A percentile compares a stretch with the other conserved stretches of the same genome.
phyloP scores from a whole-genome alignment of 1,140 invertebrate genomes.

The Trichogramma pretiosum region DNA sequence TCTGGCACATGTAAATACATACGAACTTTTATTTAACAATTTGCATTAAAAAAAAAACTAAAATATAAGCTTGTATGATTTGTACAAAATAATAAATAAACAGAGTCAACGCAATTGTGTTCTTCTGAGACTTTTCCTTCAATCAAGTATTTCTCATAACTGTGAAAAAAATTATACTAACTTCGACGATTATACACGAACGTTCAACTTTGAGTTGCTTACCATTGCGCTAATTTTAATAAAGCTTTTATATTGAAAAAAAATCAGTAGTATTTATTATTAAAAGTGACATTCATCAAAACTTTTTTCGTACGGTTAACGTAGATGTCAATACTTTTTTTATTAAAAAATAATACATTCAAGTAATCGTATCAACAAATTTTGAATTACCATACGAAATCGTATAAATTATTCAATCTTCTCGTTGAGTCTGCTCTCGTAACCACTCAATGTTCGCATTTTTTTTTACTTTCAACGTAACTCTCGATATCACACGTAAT shows the following conservation, averaged over 20 bases:
- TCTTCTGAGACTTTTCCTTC: no score
- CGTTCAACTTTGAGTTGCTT: conserved; percentile 18
- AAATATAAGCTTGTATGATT: conserved; percentile 18
- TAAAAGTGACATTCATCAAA: no score
- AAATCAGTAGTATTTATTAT: background rate
- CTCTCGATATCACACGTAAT: no score
- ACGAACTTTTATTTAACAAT: conserved; percentile 7
- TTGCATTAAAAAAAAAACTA: conserved; percentile 3
- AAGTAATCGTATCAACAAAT: no score
- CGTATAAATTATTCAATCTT: no score
- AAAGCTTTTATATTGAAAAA: conserved; percentile 19
- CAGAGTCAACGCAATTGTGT: conserved; percentile 12
- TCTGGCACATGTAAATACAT: conserved; percentile 10
- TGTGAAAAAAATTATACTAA: conserved; percentile 7
- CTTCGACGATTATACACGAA: conserved; percentile 9
- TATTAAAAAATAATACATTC: no score
- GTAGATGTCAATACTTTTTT: no score
- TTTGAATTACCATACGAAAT: no score
- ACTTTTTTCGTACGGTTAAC: no score
- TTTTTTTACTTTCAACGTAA: no score
- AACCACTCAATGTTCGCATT: no score
- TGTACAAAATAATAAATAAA: conserved; percentile 3
- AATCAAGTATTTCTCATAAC: background rate
- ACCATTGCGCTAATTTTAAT: conserved; percentile 20
- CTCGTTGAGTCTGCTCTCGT: no score